Base-by-base conservation (phyloP, 2,113 vertebrate genomes). In the Pelvicachromis taeniatus region DNA sequence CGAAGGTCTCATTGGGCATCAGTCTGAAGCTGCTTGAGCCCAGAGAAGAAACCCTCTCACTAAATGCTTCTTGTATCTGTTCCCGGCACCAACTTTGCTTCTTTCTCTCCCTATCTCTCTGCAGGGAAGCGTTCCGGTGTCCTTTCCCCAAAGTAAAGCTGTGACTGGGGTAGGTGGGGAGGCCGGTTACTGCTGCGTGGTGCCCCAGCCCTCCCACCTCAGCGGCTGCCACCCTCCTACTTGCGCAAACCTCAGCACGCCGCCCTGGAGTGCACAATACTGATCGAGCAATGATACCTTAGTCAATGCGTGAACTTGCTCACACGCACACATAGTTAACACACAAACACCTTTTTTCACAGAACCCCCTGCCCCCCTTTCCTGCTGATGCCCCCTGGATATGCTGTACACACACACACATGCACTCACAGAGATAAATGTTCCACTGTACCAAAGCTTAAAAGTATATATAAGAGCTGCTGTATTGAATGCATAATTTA, bases 111-210 rank as follows among this genome's bases (percentile, higher is more conserved):
- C 11, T 21, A 6, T 45, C 9, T 82, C 42, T 88, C 78, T 78
- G 29, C 85, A 95, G 94, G 91, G 91, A 68, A 91, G 88, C 0
- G 83, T 88, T 75, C 73, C 91, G 84, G 95, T 97, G 95, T 96
- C 97, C 2, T 98, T 97, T 93, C 97, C 97, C 90, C 97, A 97
- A 88, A 95, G 96, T 91, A 96, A 98, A 94, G 95, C 97, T 92
- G 95, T 97, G 92, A 94, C 96, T 85, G 95, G 93, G 90, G 96
- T 97, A 78, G 95, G 96, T 83, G 96, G 96, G 88, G 98, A 98
- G 95, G 96, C 95, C 87, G 95, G 96, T 45, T 99, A 98, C 96
- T 99, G 97, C 96, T 98, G 96, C 78, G 88, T 98, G 94, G 96
- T 97, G 93, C 95, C 97, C 83, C 96, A 97, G n/a, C 95, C 95